phyloP scores from a whole-genome alignment of 2,797 vertebrate species.

The Anguilla marmorata region DNA sequence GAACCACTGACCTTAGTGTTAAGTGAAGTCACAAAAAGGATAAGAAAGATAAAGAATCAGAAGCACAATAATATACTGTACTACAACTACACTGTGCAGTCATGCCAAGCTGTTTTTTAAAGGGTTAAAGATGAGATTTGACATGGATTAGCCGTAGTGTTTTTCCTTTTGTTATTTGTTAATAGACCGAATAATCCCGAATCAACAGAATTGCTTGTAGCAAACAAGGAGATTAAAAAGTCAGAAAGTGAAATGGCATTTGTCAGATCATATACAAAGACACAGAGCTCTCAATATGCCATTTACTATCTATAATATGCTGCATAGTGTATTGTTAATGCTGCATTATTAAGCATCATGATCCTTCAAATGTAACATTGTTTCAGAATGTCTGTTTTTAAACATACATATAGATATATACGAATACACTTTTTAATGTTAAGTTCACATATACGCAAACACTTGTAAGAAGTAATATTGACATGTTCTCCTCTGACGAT shows the following conservation, averaged over 20 bases:
- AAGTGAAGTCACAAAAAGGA: neutral
- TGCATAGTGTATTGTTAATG: neutral
- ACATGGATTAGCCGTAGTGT: neutral
- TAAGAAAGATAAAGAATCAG: neutral
- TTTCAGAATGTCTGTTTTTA: neutral
- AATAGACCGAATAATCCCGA: neutral
- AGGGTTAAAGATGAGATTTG: neutral
- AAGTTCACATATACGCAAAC: neutral
- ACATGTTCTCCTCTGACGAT: slow-evolving; percentile 6
- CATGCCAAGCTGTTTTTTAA: neutral
- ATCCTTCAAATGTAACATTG: neutral
- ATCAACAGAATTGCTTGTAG: neutral
- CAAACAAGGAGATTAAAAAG: neutral
- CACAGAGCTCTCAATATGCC: neutral
- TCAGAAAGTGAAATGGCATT: neutral
- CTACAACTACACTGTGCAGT: neutral
- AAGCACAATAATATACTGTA: neutral
- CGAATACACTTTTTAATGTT: neutral
- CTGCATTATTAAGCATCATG: neutral
- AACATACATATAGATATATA: neutral
- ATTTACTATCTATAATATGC: neutral
- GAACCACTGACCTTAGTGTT: neutral
- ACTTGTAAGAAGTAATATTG: slow-evolving; percentile 15
- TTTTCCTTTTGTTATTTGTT: neutral
- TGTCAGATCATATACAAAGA: neutral